Evolutionary conservation across 1,140 invertebrate genomes (phyloP), one percentile per base, ranked within the genome.

Genomic region (Drosophila sp.): DNA sequence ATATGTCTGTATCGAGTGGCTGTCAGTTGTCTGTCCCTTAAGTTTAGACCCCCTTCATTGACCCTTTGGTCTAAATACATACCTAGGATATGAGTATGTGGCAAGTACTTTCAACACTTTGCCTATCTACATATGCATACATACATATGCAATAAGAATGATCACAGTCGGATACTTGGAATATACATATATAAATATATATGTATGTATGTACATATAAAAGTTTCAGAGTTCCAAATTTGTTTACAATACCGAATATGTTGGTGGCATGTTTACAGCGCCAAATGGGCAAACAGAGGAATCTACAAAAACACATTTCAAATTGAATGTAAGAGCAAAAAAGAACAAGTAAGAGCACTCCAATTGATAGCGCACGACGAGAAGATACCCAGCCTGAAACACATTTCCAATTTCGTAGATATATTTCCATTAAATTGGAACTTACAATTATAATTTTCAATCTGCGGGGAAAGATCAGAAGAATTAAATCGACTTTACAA

Each of bases 181-280:
- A 16, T 11, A 58, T 16, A 16, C 21, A 57, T 27, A 41, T 25
- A 9, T 45, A 29, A 18, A 5, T 16, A 51, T 16, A 14, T 51
- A 4, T 9, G 25, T 21, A 46, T 7, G 9, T 18, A 29, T 25
- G 16, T 43, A 46, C 46, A 50, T 14, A 48, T 21, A 18, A 29
- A 11, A 53, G 14, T 43, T 57, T 72, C 51, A 50, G 36, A 65
- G 50, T 36, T 51, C 18, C 16, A 50, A 58, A 40, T 72, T 58
- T 65, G 69, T 72, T 72, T 72, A 72, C 63, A 72, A 57, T 57
- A 50, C 36, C 51, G 53, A 66, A 58, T 29, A 66, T 59, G 70
- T 72, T 66, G 63, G 18, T 66, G 63, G 54, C 70, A 72, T 72
- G 70, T 66, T 72, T 66, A 72, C 70, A 66, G 45, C 54, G 25